Percentiles rank a stretch among this genome's conserved stretches.
phyloP scores from a whole-genome alignment of 1,140 invertebrate species.

The Odontomachus brunneus region DNA sequence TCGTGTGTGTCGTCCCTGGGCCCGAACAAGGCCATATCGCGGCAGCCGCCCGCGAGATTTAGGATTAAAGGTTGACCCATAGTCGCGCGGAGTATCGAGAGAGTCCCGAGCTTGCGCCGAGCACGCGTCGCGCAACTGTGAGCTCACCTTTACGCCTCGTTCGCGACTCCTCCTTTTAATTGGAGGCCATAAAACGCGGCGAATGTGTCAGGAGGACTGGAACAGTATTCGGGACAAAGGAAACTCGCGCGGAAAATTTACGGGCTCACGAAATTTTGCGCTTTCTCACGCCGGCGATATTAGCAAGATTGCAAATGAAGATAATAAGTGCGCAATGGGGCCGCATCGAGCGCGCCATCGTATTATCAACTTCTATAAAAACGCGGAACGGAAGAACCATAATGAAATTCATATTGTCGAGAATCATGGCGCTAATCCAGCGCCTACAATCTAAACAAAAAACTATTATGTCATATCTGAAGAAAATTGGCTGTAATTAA shows the following conservation, averaged over 20 bases:
- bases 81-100: neutral
- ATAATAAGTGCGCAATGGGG: neutral
- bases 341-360: neutral
- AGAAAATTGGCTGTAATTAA: neutral
- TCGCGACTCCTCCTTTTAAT: constrained; percentile 48
- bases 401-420: neutral
- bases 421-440: too few species aligned
- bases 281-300: neutral
- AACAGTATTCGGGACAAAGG: constrained; percentile 29
- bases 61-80: constrained; percentile 21
- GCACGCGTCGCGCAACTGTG: neutral
- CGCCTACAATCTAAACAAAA: neutral
- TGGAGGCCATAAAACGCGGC: constrained; percentile 38
- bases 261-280: constrained; percentile 3
- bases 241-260: constrained; percentile 46
- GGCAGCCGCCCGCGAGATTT: constrained; percentile 13
- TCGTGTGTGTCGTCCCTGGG: neutral
- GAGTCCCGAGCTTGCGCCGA: neutral
- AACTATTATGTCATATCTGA: neutral
- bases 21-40: neutral
- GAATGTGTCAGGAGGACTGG: constrained; percentile 30
- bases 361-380: neutral
- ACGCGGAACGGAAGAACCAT: too few species aligned
- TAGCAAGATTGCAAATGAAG: constrained; percentile 44
- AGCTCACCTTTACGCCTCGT: constrained; percentile 5